Evolutionary conservation across 2,113 vertebrate genomes (phyloP).

Genomic region (Argyrosomus japonicus): DNA sequence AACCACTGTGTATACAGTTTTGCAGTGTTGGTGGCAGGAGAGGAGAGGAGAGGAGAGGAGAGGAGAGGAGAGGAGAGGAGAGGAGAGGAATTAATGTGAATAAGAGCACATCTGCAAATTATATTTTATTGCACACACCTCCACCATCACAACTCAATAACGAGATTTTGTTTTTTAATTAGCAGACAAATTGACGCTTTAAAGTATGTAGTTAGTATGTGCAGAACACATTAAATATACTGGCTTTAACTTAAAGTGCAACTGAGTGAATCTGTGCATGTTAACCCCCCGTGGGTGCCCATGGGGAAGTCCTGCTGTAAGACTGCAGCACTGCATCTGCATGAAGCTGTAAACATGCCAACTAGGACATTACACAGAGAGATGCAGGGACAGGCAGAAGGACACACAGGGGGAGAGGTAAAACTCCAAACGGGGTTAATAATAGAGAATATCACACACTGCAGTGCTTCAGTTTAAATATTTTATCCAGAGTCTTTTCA

Average conservation of each 20-base stretch:
- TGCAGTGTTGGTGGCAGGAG: conserved; percentile 15
- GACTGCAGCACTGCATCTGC: conserved; percentile 45
- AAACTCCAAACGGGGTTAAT: conserved; percentile 3
- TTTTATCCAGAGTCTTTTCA: background rate
- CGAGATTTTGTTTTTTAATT: conserved; percentile 6
- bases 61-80: background rate
- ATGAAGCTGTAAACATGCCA: conserved; percentile 51
- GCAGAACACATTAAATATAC: background rate
- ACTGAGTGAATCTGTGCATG: conserved; percentile 23
- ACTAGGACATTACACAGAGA: conserved; percentile 29
- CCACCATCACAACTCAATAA: background rate
- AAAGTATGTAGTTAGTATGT: background rate
- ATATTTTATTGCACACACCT: conserved; percentile 13
- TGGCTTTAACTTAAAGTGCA: background rate
- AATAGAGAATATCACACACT: background rate
- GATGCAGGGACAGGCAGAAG: conserved; percentile 16
- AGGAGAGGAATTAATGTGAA: conserved; percentile 7
- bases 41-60: background rate
- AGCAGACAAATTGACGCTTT: background rate
- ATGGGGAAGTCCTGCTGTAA: conserved; percentile 20
- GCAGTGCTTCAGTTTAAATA: background rate
- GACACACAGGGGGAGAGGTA: conserved; percentile 13
- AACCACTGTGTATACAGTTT: conserved; percentile 45
- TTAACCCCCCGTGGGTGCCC: background rate
- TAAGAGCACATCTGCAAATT: conserved; percentile 30